These are phyloP conservation scores for Piprites chloris DNA, from an alignment of 2,113 vertebrate genomes.

Conservation along the genomic window DNA sequence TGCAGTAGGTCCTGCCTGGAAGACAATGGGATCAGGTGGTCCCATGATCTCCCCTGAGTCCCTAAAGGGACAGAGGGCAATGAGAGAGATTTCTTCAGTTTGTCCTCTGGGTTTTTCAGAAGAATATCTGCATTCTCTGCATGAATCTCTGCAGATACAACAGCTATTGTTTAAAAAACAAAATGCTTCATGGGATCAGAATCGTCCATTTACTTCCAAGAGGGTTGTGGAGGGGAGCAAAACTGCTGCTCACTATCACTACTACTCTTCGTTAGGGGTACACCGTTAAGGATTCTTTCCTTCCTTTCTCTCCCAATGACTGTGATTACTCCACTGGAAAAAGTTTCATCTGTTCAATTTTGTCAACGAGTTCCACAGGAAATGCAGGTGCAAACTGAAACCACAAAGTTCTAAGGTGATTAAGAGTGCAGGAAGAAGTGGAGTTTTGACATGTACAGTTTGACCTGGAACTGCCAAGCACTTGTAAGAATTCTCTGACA, in stretches of 20 bases:
- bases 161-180: neutral
- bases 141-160: neutral
- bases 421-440: neutral
- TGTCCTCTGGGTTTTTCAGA: neutral
- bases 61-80: neutral
- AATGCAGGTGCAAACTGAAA: neutral
- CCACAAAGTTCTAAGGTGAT: neutral
- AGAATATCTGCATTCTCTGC: neutral
- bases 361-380: neutral
- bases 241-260: neutral
- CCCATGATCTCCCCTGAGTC: neutral
- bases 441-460: neutral
- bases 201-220: neutral
- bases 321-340: neutral
- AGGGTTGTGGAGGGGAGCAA: neutral
- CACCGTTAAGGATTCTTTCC: neutral
- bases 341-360: neutral
- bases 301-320: neutral
- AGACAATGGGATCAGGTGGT: neutral
- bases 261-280: neutral
- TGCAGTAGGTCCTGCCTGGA: neutral
- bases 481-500: neutral
- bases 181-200: neutral
- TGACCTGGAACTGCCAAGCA: slow-evolving; percentile 1
- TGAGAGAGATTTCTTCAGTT: neutral